phyloP scores from a whole-genome alignment of 1,140 invertebrate species.

The Apis mellifera region Amel_HAv3.1 CM009944.2:1977001-1977500 shows the following conservation, averaged over 20 bases:
- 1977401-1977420: slow-evolving; percentile 10
- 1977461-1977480: not conserved
- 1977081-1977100: too few relatives aligned
- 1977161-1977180: too few relatives aligned
- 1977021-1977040: too few relatives aligned
- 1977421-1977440: slow-evolving; percentile 3
- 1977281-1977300: slow-evolving; percentile 6
- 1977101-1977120: too few relatives aligned
- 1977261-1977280: not conserved
- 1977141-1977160: too few relatives aligned
- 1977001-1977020: too few relatives aligned
- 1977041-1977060: too few relatives aligned
- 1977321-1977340: slow-evolving; percentile 47
- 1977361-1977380: slow-evolving; percentile 28
- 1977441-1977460: not conserved
- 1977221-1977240: too few relatives aligned
- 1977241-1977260: not conserved
- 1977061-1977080: too few relatives aligned
- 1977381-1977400: slow-evolving; percentile 47
- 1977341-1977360: slow-evolving; percentile 29
- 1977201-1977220: not conserved
- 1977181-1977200: too few relatives aligned
- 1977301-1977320: slow-evolving; percentile 28
- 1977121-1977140: too few relatives aligned
- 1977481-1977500: too few relatives aligned